A percentile compares a stretch with the other conserved stretches of the same genome.
phyloP scores from a whole-genome alignment of 2,113 vertebrate species.

The Marcusenius ussheri region DNA sequence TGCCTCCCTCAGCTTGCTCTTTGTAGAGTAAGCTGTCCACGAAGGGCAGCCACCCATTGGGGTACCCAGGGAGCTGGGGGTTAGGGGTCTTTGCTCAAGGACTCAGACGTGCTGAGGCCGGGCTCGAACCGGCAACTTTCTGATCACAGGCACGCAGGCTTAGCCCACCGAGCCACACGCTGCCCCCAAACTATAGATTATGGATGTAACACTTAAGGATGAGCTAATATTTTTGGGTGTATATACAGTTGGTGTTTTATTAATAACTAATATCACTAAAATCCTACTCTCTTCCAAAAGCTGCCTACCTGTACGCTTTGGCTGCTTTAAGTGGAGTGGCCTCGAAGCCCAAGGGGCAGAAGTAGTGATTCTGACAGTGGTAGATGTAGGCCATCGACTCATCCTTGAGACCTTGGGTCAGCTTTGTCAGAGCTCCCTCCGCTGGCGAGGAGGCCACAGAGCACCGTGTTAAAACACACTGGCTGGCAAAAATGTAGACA shows the following conservation, averaged over 20 bases:
- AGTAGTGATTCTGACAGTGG: conserved; percentile 99
- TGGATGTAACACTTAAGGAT: neutral
- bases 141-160: too few species aligned
- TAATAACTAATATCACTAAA: neutral
- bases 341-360: conserved; percentile 95
- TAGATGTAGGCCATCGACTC: conserved; percentile 95
- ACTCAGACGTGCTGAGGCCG: too few species aligned
- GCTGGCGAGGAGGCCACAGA: conserved; percentile 55
- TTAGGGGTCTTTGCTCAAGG: too few species aligned
- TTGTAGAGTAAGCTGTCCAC: too few species aligned
- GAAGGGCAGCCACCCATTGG: too few species aligned
- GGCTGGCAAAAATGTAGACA: neutral
- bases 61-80: too few species aligned
- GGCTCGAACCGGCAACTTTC: too few species aligned
- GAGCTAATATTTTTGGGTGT: neutral
- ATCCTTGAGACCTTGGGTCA: conserved; percentile 84
- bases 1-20: too few species aligned
- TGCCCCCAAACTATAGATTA: too few species aligned
- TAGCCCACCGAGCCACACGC: too few species aligned
- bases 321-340: conserved; percentile 87
- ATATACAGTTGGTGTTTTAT: neutral
- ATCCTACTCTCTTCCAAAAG: neutral
- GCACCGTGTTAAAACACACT: neutral
- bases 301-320: conserved; percentile 83
- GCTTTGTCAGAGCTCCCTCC: conserved; percentile 80